phyloP scores from a whole-genome alignment of 2,113 vertebrate species.

The Dolichotis patagonum region DNA sequence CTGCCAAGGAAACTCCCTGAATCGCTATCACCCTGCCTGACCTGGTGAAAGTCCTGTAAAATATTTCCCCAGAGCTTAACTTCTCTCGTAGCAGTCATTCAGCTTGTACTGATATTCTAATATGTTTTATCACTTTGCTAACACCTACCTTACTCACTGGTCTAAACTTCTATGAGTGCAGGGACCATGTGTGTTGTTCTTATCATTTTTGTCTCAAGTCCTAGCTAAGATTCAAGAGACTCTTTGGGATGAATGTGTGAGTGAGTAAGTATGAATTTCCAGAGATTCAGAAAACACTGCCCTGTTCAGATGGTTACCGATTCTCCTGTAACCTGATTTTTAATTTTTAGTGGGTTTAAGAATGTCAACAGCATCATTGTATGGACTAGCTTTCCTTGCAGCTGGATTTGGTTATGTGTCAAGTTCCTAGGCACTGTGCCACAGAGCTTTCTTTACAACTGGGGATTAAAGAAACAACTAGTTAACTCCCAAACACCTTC shows the following conservation, averaged over 20 bases:
- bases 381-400: not conserved
- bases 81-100: not conserved
- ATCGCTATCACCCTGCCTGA: not conserved
- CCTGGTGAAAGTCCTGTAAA: not conserved
- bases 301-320: not conserved
- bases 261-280: not conserved
- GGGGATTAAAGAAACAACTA: not conserved
- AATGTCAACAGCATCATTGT: not conserved
- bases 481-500: no score
- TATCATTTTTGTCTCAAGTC: not conserved
- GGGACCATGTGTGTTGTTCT: not conserved
- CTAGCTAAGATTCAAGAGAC: not conserved
- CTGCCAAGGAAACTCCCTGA: not conserved
- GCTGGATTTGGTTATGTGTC: not conserved
- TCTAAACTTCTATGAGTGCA: not conserved
- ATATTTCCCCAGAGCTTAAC: not conserved
- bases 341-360: not conserved
- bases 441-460: not conserved
- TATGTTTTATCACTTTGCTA: not conserved
- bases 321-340: not conserved
- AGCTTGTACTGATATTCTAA: not conserved
- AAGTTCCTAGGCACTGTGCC: not conserved
- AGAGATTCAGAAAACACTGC: not conserved
- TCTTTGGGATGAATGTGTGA: not conserved
- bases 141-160: not conserved